A percentile compares a stretch with the other conserved stretches of the same genome.
Evolutionary conservation across 2,888 invertebrate species (phyloP).

Genomic region (Macroteleia sp.): DNA sequence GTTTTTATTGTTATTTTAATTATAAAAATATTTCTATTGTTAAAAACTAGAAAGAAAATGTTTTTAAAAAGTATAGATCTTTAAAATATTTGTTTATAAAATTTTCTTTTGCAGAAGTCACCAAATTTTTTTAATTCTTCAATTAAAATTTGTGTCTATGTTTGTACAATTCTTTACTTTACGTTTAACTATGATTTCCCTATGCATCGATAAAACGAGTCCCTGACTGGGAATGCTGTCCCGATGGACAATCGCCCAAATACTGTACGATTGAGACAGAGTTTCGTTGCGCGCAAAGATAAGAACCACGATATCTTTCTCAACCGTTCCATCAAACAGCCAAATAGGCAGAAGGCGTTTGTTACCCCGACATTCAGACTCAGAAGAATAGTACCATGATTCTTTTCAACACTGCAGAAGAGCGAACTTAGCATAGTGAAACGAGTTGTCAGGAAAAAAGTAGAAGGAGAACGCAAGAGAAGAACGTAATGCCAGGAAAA

Average conservation of each 20-base stretch:
- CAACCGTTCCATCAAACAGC: constrained; percentile 76
- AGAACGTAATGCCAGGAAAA: background rate
- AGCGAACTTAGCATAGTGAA: constrained; percentile 64
- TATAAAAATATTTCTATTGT: no score
- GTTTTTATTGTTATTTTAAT: background rate
- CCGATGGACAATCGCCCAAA: constrained; percentile 73
- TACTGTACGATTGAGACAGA: constrained; percentile 47
- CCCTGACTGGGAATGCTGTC: constrained; percentile 24
- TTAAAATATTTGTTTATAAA: no score
- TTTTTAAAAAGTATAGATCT: no score
- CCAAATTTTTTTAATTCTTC: no score
- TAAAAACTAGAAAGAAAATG: no score
- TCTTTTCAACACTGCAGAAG: constrained; percentile 76
- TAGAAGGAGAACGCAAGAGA: constrained; percentile 35
- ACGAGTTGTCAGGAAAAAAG: constrained; percentile 47
- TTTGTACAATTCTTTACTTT: no score
- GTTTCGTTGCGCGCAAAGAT: constrained; percentile 68
- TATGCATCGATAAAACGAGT: no score
- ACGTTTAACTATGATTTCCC: no score
- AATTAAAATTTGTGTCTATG: no score
- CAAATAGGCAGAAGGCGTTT: constrained; percentile 67
- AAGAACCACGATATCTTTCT: constrained; percentile 79
- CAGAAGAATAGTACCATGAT: constrained; percentile 81
- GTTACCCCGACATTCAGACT: constrained; percentile 71
- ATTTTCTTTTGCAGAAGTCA: no score